Conservation (phyloP, 2,888 invertebrate genomes). For the Crocallis elinguaria region DNA sequence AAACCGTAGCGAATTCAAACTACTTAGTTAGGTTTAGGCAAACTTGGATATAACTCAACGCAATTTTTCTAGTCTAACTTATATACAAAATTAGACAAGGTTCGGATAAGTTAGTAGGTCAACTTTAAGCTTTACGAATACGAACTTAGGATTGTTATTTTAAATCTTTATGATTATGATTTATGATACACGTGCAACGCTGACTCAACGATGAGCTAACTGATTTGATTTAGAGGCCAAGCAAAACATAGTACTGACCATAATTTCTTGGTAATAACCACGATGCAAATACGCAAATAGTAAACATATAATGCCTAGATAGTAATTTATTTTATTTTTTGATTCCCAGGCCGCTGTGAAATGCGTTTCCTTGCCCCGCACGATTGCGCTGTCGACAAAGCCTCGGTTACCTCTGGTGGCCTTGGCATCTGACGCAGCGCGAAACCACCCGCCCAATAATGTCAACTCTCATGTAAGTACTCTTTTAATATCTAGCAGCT, state of each 20-base stretch:
- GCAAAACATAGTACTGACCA: no score
- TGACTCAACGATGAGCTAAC: no score
- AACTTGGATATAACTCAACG: conserved; percentile 4
- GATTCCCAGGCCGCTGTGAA: conserved; percentile 77
- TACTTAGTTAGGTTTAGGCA: conserved; percentile 13
- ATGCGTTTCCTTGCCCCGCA: conserved; percentile 81
- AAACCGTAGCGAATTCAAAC: conserved; percentile 7
- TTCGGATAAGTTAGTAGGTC: neutral
- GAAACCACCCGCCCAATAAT: conserved; percentile 78
- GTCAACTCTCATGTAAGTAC: conserved; percentile 81
- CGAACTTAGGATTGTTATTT: neutral
- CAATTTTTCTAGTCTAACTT: conserved; percentile 1
- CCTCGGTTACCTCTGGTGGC: conserved; percentile 76
- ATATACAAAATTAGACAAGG: conserved; percentile 4
- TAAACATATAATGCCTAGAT: no score
- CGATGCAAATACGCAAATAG: no score
- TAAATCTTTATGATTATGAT: no score
- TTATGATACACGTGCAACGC: no score
- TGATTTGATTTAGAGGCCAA: no score
- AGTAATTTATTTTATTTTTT: conserved; percentile 24
- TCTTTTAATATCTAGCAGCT: neutral
- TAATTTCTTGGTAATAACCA: no score
- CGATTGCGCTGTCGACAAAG: conserved; percentile 78
- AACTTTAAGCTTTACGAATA: neutral
- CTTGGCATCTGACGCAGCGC: conserved; percentile 70